Base-by-base conservation (phyloP, 35 echinoderm and acorn worm genomes). In the Acanthaster planci region DNA sequence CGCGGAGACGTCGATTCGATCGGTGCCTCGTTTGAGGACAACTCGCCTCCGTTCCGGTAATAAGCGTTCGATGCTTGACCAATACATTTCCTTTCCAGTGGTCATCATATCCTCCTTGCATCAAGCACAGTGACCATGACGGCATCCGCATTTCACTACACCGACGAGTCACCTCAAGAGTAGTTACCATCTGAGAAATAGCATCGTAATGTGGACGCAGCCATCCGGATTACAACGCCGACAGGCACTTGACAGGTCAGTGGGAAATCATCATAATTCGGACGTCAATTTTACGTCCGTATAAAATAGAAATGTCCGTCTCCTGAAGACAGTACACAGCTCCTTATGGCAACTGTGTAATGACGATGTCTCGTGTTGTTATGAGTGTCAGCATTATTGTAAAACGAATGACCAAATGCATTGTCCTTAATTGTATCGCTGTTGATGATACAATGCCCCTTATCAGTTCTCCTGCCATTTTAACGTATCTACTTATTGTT, bases 391-490 rank as follows among this genome's bases (percentile, higher is more conserved):
- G 64, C 34, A 8, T 22, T 72, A 10, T 72, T 29, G 23, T 47
- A 6, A 47, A 47, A 47, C 12, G 42, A 47, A 47, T 12, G 42
- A 47, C 42, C 42, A 12, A 6, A 12, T 47, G 42, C 4, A 47
- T 4, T 47, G 12, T 6, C 42, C 12, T 4, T 47, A 47, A 4
- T 4, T 4, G 42, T 47, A 12, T 12, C 42, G 42, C 12, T 47
- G 42, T 47, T 47, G 42, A 12, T 47, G 4, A 47, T 47, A 47
- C 12, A 47, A 6, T n/a, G n/a, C 42, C 22, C 64, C 64, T 72
- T 72, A 72, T 72, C 64, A 72, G 64, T 72, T 72, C 64, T 72
- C 64, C 64, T 72, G 64, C 64, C 64, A 72, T 72, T 72, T 31
- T 72, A 72, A 26, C 30, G 64, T 47, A 47, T 6, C 42, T 47